phyloP scores from a whole-genome alignment of 2,113 vertebrate genomes.

The Serranochromis macrocephalus region DNA sequence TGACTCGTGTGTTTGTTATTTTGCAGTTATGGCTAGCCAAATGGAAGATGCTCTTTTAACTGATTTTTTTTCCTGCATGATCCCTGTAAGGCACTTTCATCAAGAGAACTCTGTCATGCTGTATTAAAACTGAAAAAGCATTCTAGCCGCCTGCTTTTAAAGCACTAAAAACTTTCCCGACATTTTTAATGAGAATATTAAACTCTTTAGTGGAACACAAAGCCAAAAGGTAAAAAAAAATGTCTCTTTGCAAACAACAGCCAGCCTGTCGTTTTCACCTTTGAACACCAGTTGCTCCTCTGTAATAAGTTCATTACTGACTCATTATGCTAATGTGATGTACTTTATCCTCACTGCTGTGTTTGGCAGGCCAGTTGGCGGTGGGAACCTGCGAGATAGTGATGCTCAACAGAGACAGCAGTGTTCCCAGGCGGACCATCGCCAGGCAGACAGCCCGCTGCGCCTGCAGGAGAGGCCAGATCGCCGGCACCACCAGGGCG shows the following conservation, averaged over 20 bases:
- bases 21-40: background rate
- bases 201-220: background rate
- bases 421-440: conserved; percentile 74
- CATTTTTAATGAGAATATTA: background rate
- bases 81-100: background rate
- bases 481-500: conserved; percentile 77
- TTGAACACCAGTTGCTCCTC: conserved; percentile 16
- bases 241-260: background rate
- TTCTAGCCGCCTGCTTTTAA: background rate
- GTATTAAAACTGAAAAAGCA: background rate
- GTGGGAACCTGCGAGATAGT: conserved; percentile 81
- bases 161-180: background rate
- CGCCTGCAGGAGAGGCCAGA: conserved; percentile 79
- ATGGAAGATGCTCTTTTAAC: background rate
- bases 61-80: background rate
- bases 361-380: conserved; percentile 74
- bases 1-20: background rate
- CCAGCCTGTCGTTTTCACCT: background rate
- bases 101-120: background rate
- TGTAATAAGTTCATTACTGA: conserved; percentile 26
- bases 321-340: conserved; percentile 33
- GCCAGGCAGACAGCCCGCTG: conserved; percentile 81
- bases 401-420: conserved; percentile 80
- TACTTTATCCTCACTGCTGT: conserved; percentile 10
- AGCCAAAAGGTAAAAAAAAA: background rate